These are phyloP conservation scores for Eristalis pertinax DNA, from an alignment of 2,888 invertebrate genomes.

Conservation along the genomic window DNA sequence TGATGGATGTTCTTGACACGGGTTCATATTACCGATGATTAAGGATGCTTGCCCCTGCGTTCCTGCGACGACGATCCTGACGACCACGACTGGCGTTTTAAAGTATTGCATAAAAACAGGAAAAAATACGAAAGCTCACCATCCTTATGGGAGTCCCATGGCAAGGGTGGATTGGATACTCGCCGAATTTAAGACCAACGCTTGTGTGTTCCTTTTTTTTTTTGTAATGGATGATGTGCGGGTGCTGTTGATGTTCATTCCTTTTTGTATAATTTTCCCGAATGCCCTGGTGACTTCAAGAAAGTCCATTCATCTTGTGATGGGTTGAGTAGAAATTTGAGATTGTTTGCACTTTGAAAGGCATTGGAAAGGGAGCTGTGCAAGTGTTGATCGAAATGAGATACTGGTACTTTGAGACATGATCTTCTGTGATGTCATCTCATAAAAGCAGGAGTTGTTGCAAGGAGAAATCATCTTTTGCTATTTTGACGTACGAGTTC, in stretches of 20 bases:
- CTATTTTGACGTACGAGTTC: too few species aligned
- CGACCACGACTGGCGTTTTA: neutral
- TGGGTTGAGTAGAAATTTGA: conserved; percentile 48
- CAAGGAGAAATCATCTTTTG: too few species aligned
- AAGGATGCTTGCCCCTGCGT: conserved; percentile 61
- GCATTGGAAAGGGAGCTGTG: neutral
- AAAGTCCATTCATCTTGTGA: conserved; percentile 16
- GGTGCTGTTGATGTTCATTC: conserved; percentile 35
- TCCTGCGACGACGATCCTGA: conserved; percentile 9
- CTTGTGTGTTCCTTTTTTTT: conserved; percentile 65
- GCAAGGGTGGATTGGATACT: conserved; percentile 9
- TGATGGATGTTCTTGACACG: conserved; percentile 80
- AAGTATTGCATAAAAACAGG: neutral
- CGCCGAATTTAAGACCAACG: conserved; percentile 36
- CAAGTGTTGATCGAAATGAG: neutral
- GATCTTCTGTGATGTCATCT: too few species aligned
- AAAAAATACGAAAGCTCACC: neutral
- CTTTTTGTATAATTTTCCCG: conserved; percentile 26
- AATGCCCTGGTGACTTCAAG: conserved; percentile 45
- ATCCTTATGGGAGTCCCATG: neutral
- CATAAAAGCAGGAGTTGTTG: too few species aligned
- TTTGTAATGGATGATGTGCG: conserved; percentile 59
- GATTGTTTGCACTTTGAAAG: conserved; percentile 35
- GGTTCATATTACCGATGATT: conserved; percentile 72
- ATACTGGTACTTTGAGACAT: neutral